Percentiles rank a stretch among this genome's conserved stretches.
Conservation (phyloP, 1,140 invertebrate genomes). For the Temnothorax curvispinosus region DNA sequence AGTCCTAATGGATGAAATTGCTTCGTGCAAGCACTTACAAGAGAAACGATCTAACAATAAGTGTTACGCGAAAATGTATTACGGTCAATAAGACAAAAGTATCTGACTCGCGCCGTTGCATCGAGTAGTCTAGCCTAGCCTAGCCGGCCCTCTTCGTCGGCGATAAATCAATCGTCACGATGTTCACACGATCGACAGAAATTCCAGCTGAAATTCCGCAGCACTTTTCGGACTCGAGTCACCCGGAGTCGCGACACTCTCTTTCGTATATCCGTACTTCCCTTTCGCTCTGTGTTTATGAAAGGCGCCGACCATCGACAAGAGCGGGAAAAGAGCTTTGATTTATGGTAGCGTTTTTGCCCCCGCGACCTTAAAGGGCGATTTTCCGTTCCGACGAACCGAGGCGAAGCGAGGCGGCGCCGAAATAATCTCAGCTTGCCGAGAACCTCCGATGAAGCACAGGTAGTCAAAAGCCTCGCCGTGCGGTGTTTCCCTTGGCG, state of each 20-base stretch:
- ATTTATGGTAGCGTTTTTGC: constrained; percentile 69
- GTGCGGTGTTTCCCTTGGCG: constrained; percentile 65
- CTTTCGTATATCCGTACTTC: constrained; percentile 14
- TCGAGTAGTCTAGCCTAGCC: not conserved
- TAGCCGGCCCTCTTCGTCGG: not conserved
- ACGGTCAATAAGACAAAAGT: constrained; percentile 17
- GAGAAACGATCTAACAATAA: not conserved
- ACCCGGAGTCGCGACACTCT: constrained; percentile 6
- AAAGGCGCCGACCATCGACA: not conserved
- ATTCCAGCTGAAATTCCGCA: constrained; percentile 30
- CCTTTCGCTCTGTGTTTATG: constrained; percentile 40
- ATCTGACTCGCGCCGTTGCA: not conserved
- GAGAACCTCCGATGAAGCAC: constrained; percentile 35
- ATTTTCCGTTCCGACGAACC: constrained; percentile 35
- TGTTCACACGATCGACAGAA: constrained; percentile 39
- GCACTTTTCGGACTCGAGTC: constrained; percentile 2
- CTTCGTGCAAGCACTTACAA: not conserved
- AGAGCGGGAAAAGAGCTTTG: constrained; percentile 51
- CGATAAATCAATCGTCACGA: constrained; percentile 45
- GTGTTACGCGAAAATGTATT: constrained; percentile 2
- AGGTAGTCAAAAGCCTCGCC: constrained; percentile 70
- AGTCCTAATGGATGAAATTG: not conserved
- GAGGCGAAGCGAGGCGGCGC: not conserved
- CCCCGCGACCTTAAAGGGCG: constrained; percentile 53
- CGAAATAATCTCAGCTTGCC: constrained; percentile 53